Conservation (phyloP, 1,140 invertebrate species). For the Psilanteris sp. region DNA sequence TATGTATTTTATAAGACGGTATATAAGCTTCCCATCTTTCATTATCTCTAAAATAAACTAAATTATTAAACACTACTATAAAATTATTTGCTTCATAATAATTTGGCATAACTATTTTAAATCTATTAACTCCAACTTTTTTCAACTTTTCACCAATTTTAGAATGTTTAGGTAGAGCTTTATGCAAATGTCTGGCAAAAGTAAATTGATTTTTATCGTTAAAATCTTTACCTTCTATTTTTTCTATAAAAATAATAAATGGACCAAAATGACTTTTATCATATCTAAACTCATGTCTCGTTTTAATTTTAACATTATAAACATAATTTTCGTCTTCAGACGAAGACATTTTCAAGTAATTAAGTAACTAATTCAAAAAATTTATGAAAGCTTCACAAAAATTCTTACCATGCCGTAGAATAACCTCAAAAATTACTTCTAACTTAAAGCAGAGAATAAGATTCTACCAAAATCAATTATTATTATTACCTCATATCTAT, state of each 20-base stretch:
- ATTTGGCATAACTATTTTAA: conserved; percentile 4
- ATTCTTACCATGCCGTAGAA: too few species aligned
- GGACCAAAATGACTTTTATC: not conserved
- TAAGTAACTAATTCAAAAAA: too few species aligned
- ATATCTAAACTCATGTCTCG: not conserved
- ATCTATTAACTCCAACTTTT: not conserved
- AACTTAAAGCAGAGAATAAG: too few species aligned
- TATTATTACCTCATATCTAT: too few species aligned
- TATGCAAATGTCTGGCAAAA: not conserved
- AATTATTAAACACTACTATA: not conserved
- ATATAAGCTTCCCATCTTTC: not conserved
- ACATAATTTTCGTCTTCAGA: too few species aligned
- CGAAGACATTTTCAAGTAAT: too few species aligned
- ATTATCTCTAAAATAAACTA: not conserved
- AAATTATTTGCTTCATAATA: not conserved
- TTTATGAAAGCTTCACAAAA: too few species aligned
- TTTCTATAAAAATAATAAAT: not conserved
- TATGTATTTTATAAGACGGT: not conserved
- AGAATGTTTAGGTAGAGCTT: not conserved
- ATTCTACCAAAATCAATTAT: too few species aligned
- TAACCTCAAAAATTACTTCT: too few species aligned
- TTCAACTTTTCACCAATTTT: not conserved
- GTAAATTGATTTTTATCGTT: conserved; percentile 6
- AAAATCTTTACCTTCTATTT: not conserved
- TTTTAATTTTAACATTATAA: too few species aligned